These are phyloP conservation scores for Nomada flava DNA, from an alignment of 2,888 invertebrate species.

Conservation along the genomic window DNA sequence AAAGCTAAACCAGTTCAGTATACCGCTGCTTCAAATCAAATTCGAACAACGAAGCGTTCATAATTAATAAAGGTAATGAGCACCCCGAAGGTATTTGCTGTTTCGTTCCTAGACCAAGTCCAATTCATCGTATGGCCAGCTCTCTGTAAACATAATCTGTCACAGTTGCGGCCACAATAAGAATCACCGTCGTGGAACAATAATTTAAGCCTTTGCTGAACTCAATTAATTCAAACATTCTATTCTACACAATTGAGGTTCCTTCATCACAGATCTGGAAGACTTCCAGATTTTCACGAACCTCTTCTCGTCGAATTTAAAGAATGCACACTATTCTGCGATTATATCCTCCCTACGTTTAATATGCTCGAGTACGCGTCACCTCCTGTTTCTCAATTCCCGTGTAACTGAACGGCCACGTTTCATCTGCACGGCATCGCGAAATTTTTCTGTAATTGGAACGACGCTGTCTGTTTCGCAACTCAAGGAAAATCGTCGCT, in stretches of 20 bases:
- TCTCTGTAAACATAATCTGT: not conserved
- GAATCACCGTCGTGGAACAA: not conserved
- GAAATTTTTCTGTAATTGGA: conserved; percentile 49
- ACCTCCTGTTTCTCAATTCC: conserved; percentile 33
- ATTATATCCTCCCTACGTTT: conserved; percentile 42
- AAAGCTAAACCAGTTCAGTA: not conserved
- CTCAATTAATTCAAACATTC: not conserved
- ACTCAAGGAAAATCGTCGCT: not conserved
- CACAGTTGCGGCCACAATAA: not conserved
- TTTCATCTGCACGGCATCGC: conserved; percentile 22
- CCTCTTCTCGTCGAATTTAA: conserved; percentile 30
- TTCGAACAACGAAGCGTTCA: not conserved
- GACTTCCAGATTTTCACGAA: conserved; percentile 22
- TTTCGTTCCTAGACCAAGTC: conserved; percentile 1
- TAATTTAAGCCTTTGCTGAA: not conserved
- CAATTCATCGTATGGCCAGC: not conserved
- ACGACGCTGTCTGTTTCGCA: conserved; percentile 11
- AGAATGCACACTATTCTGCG: conserved; percentile 44
- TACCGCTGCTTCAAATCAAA: not conserved
- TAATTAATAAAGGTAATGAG: not conserved
- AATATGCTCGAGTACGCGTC: conserved; percentile 46
- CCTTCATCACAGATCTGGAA: conserved; percentile 1
- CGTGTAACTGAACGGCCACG: conserved; percentile 43
- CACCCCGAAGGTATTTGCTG: not conserved
- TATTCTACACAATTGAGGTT: not conserved